Base-by-base conservation (phyloP, 1,140 invertebrate genomes). In the Ceratina japonica region DNA sequence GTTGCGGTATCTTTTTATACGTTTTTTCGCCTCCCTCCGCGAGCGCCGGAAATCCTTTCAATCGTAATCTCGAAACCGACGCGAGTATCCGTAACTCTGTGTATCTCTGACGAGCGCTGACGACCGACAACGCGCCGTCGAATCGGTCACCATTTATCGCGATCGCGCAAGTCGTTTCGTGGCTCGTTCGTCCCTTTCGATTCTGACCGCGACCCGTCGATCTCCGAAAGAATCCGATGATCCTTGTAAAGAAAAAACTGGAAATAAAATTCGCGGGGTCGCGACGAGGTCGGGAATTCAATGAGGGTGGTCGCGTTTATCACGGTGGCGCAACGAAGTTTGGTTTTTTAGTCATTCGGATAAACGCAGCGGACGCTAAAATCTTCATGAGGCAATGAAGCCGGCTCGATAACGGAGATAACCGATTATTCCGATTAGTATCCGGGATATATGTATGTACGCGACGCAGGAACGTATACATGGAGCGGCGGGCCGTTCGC, bases 351-450 rank as follows among this genome's bases (percentile, higher is more conserved):
- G 18, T 8, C 15, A 20, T 3, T 4, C 20, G 44, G 49, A 24
- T 70, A 74, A 74, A 80, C 68, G 75, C 58, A 71, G 65, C 72
- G 75, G 22, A 54, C 56, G 37, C 59, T 85, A 74, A 85, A 82
- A 85, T 74, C 69, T 85, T 82, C 75, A 86, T 83, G 81, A 81
- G 54, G 58, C 75, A 59, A 72, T 71, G 75, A 51, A 66, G 31
- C 62, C 73, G 56, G 49, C 52, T 62, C 69, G 71, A 82, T 79
- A 80, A 79, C 70, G 62, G 63, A 71, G 78, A 78, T 83, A 70
- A 81, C 61, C 74, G 81, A 85, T 85, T 85, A 86, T 82, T 82
- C 75, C 20, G 80, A 85, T 73, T 75, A 79, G 75, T 65, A 79
- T 0, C 62, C 31, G 51, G 44, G 22, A 51, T 51, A 63, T 59